Evolutionary conservation across 1,140 invertebrate genomes (phyloP).

Genomic region (Saccostrea echinata): DNA sequence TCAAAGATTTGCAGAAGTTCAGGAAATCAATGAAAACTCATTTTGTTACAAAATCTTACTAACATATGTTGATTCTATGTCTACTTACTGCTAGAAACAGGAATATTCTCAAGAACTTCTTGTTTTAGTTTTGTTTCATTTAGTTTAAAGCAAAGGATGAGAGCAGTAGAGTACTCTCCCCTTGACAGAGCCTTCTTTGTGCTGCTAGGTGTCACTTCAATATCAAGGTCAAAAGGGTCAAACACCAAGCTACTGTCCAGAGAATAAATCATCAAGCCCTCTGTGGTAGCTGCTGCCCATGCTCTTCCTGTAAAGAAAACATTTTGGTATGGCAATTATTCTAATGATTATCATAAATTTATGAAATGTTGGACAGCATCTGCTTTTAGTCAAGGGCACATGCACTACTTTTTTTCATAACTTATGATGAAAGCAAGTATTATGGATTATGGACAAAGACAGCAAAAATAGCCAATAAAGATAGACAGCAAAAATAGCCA

Average conservation of each 20-base stretch:
- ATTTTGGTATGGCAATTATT: background rate
- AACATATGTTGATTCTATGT: background rate
- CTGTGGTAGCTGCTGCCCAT: constrained; percentile 95
- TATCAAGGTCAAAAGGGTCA: constrained; percentile 92
- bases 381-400: too few relatives aligned
- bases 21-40: too few relatives aligned
- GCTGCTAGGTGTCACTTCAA: constrained; percentile 87
- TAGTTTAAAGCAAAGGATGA: constrained; percentile 92
- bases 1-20: too few relatives aligned
- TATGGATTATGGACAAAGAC: too few relatives aligned
- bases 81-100: constrained; percentile 87
- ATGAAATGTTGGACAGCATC: too few relatives aligned
- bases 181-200: constrained; percentile 84
- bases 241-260: constrained; percentile 88
- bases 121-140: constrained; percentile 90
- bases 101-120: constrained; percentile 92
- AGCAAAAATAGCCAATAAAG: too few relatives aligned
- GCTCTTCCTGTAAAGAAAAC: constrained; percentile 85
- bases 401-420: too few relatives aligned
- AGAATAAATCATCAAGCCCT: constrained; percentile 95
- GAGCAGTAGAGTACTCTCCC: constrained; percentile 86
- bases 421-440: too few relatives aligned
- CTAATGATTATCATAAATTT: too few relatives aligned
- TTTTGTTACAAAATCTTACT: too few relatives aligned
- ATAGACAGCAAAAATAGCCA: too few relatives aligned